These are phyloP conservation scores for Cyprinodon variegatus DNA, from an alignment of 2,113 vertebrate species.

Conservation along the genomic window DNA sequence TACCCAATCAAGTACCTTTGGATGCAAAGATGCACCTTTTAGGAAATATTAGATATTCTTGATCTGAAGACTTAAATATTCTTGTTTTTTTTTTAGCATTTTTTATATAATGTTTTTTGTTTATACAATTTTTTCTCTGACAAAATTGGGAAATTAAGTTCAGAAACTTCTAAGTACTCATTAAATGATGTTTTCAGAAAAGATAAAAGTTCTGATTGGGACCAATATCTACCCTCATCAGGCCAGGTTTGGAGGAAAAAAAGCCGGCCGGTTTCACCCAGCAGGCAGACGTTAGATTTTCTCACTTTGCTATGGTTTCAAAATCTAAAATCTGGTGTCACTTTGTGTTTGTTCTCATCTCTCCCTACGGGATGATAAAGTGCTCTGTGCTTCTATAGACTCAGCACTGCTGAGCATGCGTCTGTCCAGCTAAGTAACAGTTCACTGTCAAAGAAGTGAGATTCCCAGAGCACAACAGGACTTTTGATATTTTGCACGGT, in stretches of 20 bases:
- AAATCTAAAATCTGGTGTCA: conserved; percentile 51
- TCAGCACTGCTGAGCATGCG: conserved; percentile 54
- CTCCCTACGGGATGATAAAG: conserved; percentile 62
- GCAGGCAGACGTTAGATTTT: conserved; percentile 41
- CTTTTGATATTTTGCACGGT: conserved; percentile 39
- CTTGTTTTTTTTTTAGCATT: too few relatives aligned
- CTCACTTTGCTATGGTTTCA: conserved; percentile 12
- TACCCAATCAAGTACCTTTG: conserved; percentile 45
- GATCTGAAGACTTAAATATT: neutral
- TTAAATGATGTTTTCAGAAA: neutral
- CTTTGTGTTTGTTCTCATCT: conserved; percentile 59
- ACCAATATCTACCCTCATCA: neutral
- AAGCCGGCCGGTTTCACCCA: conserved; percentile 24
- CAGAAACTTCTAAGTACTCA: too few relatives aligned
- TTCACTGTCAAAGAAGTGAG: conserved; percentile 54
- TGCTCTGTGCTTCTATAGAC: conserved; percentile 63
- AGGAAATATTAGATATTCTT: neutral
- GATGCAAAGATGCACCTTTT: conserved; percentile 5
- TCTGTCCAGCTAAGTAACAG: conserved; percentile 45
- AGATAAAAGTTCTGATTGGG: neutral
- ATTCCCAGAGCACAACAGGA: conserved; percentile 52
- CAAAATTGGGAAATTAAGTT: too few relatives aligned
- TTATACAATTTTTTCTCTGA: neutral
- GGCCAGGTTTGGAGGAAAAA: neutral
- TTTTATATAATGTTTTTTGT: neutral